Evolutionary conservation across 2,797 vertebrate genomes (phyloP), one percentile per base, ranked within the genome.

Genomic region (Mormyrus hasselquistii): DNA sequence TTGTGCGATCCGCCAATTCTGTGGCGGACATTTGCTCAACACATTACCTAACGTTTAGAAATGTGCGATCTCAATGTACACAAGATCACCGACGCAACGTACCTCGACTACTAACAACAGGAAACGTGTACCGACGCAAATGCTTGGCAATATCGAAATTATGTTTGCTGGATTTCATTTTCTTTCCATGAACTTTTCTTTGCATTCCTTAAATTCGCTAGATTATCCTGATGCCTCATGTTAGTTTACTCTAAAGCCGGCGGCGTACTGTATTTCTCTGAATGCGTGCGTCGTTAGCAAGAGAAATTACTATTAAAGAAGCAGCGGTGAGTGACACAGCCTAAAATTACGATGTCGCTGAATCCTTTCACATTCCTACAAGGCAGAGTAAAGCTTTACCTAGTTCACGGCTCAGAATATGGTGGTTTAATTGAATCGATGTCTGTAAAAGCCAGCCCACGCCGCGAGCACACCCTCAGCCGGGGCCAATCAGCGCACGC

Each of bases 401-500:
- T 91, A 93, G 94, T 93, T 89, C 88, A 90, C 93, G 93, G 94
- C 92, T 90, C 93, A 92, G 92, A 95, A 93, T 95, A 92, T 95
- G 92, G 92, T 91, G 41, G 38, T 44, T 88, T 84, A 88, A 92
- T 91, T 95, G 93, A 94, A 94, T 95, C 93, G 92, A 92, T 47
- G 92, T 95, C 94, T 95, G 95, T 95, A 88, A 79, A 93, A 94
- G 93, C 86, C 92, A 93, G 88, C 94, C 94, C 93, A 94, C 89
- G 89, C 93, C 92, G 91, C 89, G 91, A 92, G 95, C 95, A 96
- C 95, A 96, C 96, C 96, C 95, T 95, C 94, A 53, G 90, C 91
- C 90, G 94, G 89, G 93, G 82, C 96, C 96, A 96, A 96, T 96
- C 94, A 94, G 92, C 83, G 90, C 16, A 89, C 90, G 90, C 65